A percentile compares a stretch with the other conserved stretches of the same genome.
Evolutionary conservation across 2,797 vertebrate genomes (phyloP).

Genomic region (Allochrocebus solatus): DNA sequence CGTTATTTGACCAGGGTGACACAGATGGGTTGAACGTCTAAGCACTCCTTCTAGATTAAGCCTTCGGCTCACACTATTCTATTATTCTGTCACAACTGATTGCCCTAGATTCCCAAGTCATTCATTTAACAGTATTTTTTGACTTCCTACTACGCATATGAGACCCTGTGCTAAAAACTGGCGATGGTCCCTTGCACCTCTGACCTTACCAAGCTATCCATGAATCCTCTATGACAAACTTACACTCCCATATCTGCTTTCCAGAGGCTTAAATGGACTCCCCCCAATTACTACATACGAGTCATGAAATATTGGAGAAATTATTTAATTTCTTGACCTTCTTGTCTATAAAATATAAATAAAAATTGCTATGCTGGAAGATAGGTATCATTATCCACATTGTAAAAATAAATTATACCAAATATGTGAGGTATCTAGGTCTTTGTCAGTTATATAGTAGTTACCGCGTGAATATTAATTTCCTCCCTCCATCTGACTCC

Average conservation of each 20-base stretch:
- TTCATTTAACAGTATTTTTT: background rate
- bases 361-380: slow-evolving; percentile 7
- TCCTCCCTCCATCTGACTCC: background rate
- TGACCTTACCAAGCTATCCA: background rate
- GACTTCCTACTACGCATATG: too few species aligned
- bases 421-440: background rate
- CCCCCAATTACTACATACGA: background rate
- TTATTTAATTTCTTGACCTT: slow-evolving; percentile 7
- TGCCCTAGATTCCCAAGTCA: background rate
- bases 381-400: background rate
- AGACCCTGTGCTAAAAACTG: background rate
- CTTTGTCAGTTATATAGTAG: background rate
- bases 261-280: background rate
- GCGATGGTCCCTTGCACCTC: background rate
- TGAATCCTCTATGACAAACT: background rate
- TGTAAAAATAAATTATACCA: background rate
- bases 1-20: background rate
- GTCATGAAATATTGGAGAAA: slow-evolving; percentile 17
- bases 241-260: background rate
- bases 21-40: background rate
- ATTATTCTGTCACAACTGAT: background rate
- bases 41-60: background rate
- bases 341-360: background rate
- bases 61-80: background rate
- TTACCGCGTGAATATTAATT: background rate